Percentiles rank a stretch among this genome's conserved stretches.
Evolutionary conservation across 1,140 invertebrate species (phyloP).

Genomic region (Hesperophylax magnus): DNA sequence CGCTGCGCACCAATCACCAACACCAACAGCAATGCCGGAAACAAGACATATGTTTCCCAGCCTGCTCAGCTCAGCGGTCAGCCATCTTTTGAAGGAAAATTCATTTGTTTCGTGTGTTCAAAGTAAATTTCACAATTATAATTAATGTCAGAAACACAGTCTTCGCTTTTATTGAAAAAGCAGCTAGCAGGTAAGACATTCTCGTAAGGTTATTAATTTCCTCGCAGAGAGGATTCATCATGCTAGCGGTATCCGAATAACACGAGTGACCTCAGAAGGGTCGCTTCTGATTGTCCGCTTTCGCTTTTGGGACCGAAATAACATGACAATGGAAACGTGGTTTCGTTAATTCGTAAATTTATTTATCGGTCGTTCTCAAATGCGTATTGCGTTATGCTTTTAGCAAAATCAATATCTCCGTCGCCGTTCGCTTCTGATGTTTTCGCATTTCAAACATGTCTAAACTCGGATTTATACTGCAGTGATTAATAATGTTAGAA

Average conservation of each 20-base stretch:
- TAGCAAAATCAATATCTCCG: constrained; percentile 36
- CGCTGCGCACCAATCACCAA: too few species aligned
- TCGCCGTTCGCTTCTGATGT: constrained; percentile 34
- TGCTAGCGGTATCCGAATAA: background rate
- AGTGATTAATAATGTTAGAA: background rate
- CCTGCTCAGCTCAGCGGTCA: constrained; percentile 70
- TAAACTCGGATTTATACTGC: constrained; percentile 1
- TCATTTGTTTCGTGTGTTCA: constrained; percentile 74
- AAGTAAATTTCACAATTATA: constrained; percentile 76
- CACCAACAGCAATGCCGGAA: constrained; percentile 34
- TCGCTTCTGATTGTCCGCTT: constrained; percentile 53
- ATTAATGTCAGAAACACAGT: constrained; percentile 96
- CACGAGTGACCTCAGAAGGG: constrained; percentile 26
- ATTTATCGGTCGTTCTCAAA: background rate
- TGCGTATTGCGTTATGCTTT: background rate
- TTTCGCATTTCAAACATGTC: constrained; percentile 32
- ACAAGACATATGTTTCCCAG: constrained; percentile 65
- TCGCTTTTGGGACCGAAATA: constrained; percentile 40
- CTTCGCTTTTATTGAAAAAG: constrained; percentile 93
- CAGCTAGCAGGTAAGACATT: constrained; percentile 88
- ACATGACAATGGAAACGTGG: constrained; percentile 8
- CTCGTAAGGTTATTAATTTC: background rate
- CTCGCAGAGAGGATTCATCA: background rate
- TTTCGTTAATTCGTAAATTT: constrained; percentile 6
- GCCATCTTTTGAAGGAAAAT: constrained; percentile 74